Evolutionary conservation across 2,113 vertebrate species (phyloP).

Genomic region (Pimephales promelas): DNA sequence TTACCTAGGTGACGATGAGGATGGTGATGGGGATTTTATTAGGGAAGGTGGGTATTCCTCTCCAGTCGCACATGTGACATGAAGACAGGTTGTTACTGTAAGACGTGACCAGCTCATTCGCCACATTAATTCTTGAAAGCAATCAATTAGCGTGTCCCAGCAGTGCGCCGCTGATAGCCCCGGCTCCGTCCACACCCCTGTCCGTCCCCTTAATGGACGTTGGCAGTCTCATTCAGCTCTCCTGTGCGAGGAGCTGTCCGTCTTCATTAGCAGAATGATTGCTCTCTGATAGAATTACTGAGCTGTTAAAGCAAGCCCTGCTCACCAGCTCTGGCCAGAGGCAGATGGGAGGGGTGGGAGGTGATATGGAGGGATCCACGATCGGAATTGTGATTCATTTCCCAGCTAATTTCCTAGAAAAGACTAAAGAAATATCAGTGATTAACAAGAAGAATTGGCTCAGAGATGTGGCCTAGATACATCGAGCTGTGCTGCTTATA

Average conservation of each 20-base stretch:
- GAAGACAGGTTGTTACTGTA: constrained; percentile 49
- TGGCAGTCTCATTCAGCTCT: constrained; percentile 71
- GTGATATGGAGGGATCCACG: neutral
- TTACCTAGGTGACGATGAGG: constrained; percentile 60
- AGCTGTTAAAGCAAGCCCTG: constrained; percentile 61
- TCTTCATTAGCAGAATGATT: constrained; percentile 70
- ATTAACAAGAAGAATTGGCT: constrained; percentile 6
- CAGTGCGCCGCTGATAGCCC: constrained; percentile 61
- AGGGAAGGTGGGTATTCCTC: constrained; percentile 65
- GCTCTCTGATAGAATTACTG: constrained; percentile 73
- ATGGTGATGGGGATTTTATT: accelerated
- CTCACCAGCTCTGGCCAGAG: constrained; percentile 19
- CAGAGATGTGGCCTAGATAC: neutral
- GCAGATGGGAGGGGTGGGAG: neutral
- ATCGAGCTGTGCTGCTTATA: neutral
- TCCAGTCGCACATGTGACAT: constrained; percentile 4
- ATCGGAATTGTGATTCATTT: constrained; percentile 4
- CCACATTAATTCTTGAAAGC: constrained; percentile 70
- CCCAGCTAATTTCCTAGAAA: constrained; percentile 6
- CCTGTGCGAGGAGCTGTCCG: constrained; percentile 58
- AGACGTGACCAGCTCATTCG: constrained; percentile 42
- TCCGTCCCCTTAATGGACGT: constrained; percentile 64
- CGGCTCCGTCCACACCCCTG: constrained; percentile 49
- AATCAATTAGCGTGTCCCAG: constrained; percentile 73
- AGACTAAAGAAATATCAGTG: neutral